Evolutionary conservation across 2,888 invertebrate species (phyloP), one percentile per base, ranked within the genome.

Genomic region (Scaptomyza flava): DNA sequence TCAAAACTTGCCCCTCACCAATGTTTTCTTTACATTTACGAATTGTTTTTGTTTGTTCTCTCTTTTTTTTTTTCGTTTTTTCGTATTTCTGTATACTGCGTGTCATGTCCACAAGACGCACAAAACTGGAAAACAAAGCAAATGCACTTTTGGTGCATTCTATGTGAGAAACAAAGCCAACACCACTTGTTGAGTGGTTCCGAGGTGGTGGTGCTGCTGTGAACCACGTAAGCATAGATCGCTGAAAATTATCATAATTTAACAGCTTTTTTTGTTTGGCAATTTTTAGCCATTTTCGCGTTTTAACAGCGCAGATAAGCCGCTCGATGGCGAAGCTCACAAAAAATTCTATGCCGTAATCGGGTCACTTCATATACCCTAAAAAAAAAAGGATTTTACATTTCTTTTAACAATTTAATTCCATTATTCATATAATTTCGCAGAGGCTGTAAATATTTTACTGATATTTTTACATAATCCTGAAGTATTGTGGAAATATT

Each of bases 1-100:
- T 89, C 79, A 85, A 87, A 84, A 84, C 85, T 84, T 87, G 81
- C 57, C 71, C 72, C 72, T 68, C 61, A 71, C 67, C 80, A 79
- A 68, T 83, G 83, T 87, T 87, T 85, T 68, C 85, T 81, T 73
- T 74, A 74, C 64, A 78, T 73, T 80, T 73, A 51, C 43, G 52
- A 64, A 78, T 63, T 81, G 63, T 73, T 63, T 43, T 69, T 58
- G 20, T 50, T 34, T n/a, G 9, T n/a, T 50, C n/a, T 54, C 34
- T 38, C n/a, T n/a, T 27, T 43, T 34, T 51, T 6, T 14, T 12
- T 6, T 6, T 43, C 34, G 48, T 6, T n/a, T n/a, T n/a, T 6
- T n/a, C n/a, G n/a, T 27, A 23, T 34, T 0, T 34, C 12, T 11
- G 5, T 27, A 42, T 57, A 42, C 60, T 72, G 58, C 60, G 63